These are phyloP conservation scores for Ceratotherium simum DNA, from an alignment of 2,113 vertebrate genomes.

Conservation along the genomic window DNA sequence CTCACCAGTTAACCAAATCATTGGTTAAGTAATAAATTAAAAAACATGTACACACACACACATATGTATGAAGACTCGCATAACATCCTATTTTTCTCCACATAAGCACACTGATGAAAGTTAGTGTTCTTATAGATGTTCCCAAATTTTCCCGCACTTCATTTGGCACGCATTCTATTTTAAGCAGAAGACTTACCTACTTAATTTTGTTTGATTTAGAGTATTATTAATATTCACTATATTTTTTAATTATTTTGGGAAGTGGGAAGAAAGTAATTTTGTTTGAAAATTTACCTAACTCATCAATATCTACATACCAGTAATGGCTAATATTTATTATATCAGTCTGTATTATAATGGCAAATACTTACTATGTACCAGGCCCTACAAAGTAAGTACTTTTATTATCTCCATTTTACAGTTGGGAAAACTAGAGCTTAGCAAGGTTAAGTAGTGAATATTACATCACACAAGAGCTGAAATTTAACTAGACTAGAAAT, in stretches of 20 bases:
- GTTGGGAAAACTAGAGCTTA: constrained; percentile 8
- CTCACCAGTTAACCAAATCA: not conserved
- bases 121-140: not conserved
- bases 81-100: not conserved
- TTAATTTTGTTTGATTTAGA: constrained; percentile 2
- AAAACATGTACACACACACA: not conserved
- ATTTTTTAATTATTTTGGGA: not conserved
- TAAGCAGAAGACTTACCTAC: not conserved
- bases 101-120: not conserved
- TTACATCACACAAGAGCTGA: not conserved
- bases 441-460: not conserved
- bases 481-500: not conserved
- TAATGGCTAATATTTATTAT: not conserved
- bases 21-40: not conserved
- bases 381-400: not conserved
- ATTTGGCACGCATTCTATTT: not conserved
- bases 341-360: not conserved
- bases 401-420: not conserved
- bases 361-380: not conserved
- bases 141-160: not conserved
- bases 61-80: not conserved
- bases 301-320: not conserved
- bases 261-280: not conserved
- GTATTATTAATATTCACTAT: not conserved
- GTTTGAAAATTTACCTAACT: not conserved